These are phyloP conservation scores for Stegostoma tigrinum DNA, from an alignment of 2,113 vertebrate genomes.

Conservation along the genomic window DNA sequence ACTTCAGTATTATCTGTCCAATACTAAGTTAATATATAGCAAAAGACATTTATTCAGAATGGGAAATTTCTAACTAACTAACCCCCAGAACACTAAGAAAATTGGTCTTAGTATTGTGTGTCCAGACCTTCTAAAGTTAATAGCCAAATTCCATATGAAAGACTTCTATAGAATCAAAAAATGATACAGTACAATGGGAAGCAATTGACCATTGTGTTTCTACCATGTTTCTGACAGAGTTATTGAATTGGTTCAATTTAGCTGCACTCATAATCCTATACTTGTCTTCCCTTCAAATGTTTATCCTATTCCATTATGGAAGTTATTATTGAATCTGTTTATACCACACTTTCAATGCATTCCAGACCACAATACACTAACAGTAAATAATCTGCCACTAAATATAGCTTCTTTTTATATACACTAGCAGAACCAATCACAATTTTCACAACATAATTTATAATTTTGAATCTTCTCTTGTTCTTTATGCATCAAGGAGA, in stretches of 20 bases:
- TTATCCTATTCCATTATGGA: background rate
- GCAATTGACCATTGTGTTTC: background rate
- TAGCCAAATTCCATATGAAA: background rate
- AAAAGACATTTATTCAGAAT: background rate
- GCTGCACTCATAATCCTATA: background rate
- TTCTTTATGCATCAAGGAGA: no score
- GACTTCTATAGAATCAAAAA: background rate
- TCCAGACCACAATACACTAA: background rate
- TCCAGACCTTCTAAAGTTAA: background rate
- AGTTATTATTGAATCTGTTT: background rate
- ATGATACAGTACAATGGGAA: background rate
- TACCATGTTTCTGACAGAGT: background rate
- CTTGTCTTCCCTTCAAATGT: background rate
- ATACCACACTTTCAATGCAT: background rate
- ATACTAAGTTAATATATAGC: background rate
- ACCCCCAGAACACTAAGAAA: background rate
- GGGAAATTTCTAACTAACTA: background rate
- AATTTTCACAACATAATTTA: no score
- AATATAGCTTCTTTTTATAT: no score
- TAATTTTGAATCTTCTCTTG: no score
- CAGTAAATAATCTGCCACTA: background rate
- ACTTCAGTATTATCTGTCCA: background rate
- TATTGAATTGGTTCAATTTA: background rate
- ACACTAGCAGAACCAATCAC: no score
- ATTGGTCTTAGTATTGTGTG: background rate